Conservation (phyloP, 2,888 invertebrate species). For the Adineta ricciae region DNA sequence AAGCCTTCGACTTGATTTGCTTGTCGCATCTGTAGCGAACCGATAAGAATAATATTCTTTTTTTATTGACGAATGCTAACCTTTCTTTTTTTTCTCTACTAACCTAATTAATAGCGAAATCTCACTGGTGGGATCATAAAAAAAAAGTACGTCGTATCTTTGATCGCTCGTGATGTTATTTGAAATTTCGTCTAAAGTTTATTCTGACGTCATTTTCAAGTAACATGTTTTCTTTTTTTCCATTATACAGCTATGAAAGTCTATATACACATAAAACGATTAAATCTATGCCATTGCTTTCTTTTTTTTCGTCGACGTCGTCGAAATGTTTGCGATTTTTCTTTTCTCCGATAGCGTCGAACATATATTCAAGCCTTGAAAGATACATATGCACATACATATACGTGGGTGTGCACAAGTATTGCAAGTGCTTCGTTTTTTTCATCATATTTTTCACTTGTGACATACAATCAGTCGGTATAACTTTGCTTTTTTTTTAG, state of each 20-base stretch:
- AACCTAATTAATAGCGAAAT: neutral
- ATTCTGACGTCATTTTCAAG: neutral
- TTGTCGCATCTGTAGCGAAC: neutral
- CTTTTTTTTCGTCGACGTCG: neutral
- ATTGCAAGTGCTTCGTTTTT: neutral
- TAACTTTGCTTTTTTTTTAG: too few species aligned
- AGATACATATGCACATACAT: neutral
- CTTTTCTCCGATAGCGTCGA: neutral
- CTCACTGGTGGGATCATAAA: neutral
- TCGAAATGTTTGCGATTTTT: neutral
- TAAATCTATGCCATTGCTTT: neutral
- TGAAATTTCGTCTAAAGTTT: too few species aligned
- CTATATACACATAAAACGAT: neutral
- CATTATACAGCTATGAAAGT: neutral
- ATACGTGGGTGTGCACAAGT: neutral
- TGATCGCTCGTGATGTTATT: too few species aligned
- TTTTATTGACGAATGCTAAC: neutral
- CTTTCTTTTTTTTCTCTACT: neutral
- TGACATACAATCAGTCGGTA: too few species aligned
- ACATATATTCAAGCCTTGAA: neutral
- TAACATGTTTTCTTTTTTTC: neutral
- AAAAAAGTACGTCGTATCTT: too few species aligned
- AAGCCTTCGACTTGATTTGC: neutral
- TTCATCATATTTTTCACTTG: neutral
- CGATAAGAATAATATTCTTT: neutral